These are phyloP conservation scores for Limnephilus marmoratus DNA, from an alignment of 2,888 invertebrate genomes.

Conservation along the genomic window DNA sequence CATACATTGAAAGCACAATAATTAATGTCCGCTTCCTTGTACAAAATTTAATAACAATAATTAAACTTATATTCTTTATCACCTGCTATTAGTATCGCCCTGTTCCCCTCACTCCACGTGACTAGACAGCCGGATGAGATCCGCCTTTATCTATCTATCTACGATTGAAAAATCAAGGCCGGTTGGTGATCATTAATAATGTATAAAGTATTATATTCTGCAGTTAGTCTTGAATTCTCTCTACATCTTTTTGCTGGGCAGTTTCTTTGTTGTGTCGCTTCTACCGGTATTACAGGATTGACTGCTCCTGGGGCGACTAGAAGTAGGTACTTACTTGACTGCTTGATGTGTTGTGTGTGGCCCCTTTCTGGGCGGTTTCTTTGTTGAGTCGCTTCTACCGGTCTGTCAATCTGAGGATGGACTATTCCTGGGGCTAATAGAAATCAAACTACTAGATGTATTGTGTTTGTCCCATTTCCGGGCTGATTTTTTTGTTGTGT, in stretches of 20 bases:
- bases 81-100: background rate
- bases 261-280: conserved; percentile 10
- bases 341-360: background rate
- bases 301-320: background rate
- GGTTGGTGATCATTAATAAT: background rate
- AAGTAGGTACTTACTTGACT: background rate
- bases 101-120: background rate
- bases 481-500: too few species aligned
- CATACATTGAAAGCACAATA: background rate
- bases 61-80: background rate
- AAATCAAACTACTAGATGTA: too few species aligned
- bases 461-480: too few species aligned
- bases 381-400: too few species aligned
- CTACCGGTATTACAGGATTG: conserved; percentile 2
- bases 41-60: background rate
- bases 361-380: too few species aligned
- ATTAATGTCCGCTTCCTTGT: background rate
- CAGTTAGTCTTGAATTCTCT: background rate
- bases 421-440: too few species aligned
- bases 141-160: background rate
- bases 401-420: too few species aligned
- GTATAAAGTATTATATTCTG: background rate
- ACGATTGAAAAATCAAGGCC: conserved; percentile 5
- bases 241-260: background rate
- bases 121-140: background rate